Percentiles rank a stretch among this genome's conserved stretches.
Conservation (phyloP, 1,140 invertebrate species). For the Scaptomyza pallida region DNA sequence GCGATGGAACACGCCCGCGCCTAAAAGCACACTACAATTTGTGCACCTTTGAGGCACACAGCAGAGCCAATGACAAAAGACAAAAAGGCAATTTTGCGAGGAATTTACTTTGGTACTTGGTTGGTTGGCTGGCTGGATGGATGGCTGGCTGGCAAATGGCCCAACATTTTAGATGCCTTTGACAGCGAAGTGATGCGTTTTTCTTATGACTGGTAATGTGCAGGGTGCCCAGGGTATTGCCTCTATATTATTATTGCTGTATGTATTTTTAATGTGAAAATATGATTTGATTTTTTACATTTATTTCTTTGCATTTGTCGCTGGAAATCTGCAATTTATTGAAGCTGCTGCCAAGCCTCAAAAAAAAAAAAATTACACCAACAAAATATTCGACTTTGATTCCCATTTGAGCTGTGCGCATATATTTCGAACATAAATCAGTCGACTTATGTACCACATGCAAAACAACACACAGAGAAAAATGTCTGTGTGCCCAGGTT, state of each 20-base stretch:
- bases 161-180: not conserved
- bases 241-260: constrained; percentile 51
- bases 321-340: constrained; percentile 66
- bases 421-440: constrained; percentile 74
- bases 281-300: constrained; percentile 79
- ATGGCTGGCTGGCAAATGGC: constrained; percentile 25
- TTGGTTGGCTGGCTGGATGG: not conserved
- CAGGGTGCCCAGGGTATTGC: constrained; percentile 40
- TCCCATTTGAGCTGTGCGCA: constrained; percentile 50
- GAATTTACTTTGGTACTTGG: constrained; percentile 68
- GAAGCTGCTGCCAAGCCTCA: constrained; percentile 18
- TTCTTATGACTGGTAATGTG: constrained; percentile 45
- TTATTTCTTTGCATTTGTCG: constrained; percentile 63
- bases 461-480: constrained; percentile 21
- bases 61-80: constrained; percentile 31
- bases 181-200: constrained; percentile 52
- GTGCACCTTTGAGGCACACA: constrained; percentile 37
- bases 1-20: constrained; percentile 32
- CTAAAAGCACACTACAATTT: constrained; percentile 65
- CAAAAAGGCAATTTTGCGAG: constrained; percentile 66
- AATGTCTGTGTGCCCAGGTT: constrained; percentile 22
- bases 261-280: constrained; percentile 61
- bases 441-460: constrained; percentile 65
- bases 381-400: constrained; percentile 40
- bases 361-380: no score